Base-by-base conservation (phyloP, 2,888 invertebrate species). In the Kryphioiulus occultus region DNA sequence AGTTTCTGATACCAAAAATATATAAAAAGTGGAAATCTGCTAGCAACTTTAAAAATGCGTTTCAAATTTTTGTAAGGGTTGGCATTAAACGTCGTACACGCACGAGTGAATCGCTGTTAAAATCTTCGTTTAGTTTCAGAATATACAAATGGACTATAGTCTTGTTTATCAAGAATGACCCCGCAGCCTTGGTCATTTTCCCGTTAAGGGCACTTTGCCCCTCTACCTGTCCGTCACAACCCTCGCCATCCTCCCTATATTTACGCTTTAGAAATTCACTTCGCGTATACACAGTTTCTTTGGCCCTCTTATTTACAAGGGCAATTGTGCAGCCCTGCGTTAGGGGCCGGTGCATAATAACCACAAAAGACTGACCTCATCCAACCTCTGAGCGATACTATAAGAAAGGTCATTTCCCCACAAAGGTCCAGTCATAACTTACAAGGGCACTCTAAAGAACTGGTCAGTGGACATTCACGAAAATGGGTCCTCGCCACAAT, bases 341-440 rank as follows among this genome's bases (percentile, higher is more conserved):
- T 30, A 78, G 78, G 78, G 78, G 78, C 78, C 30, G 30, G 30
- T 15, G 30, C 42, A 85, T 85, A 85, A 85, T 85, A 44, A n/a
- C 44, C 44, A 85, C 85, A 85, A 85, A 85, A 15, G 42, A 42
- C 26, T 42, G 85, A 85, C 85, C 85, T 85, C 17, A 85, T 15
- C 85, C 85, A 85, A 85, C 85, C 42, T 85, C 44, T 42, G 85
- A 42, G 44, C 32, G 42, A 44, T 26, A 19, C 44, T 85, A 85
- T 39, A 85, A n/a, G n/a, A 85, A 22, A 44, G 85, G 85, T 85
- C 85, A 85, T 15, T 26, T 35, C 44, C 5, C 42, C 44, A 85
- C 85, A 85, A 85, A 85, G 17, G 85, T n/a, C 85, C 85, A 85
- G 85, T 85, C 85, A 85, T 85, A 44, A 85, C 85, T 85, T 42